Conservation (phyloP, 2,797 vertebrate genomes). For the Crotalus adamanteus region DNA sequence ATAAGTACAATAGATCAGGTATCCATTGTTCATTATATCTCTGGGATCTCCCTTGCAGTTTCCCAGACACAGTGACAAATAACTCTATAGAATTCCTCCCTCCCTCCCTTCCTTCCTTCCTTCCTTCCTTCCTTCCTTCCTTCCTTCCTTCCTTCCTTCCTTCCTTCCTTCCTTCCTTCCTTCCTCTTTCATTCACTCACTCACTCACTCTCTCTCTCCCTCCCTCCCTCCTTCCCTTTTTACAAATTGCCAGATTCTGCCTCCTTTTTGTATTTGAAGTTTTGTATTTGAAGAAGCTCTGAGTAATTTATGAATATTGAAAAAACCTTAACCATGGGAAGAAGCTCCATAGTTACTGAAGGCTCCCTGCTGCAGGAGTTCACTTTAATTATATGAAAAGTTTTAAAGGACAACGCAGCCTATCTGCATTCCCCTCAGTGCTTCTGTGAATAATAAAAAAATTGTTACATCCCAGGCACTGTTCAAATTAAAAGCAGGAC, state of each 20-base stretch:
- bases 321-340: background rate
- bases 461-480: slow-evolving; percentile 26
- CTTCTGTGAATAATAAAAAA: background rate
- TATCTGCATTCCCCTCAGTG: background rate
- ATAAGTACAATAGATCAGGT: no score
- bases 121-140: background rate
- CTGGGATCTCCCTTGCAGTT: background rate
- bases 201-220: no score
- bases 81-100: background rate
- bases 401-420: background rate
- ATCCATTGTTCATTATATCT: background rate
- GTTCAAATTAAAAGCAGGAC: slow-evolving; percentile 32
- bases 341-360: background rate
- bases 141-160: background rate
- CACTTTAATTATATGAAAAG: background rate
- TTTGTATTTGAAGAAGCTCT: background rate
- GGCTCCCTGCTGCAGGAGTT: background rate
- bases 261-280: background rate
- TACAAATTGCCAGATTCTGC: no score
- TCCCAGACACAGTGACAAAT: background rate
- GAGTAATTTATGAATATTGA: background rate
- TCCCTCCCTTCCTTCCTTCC: no score
- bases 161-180: no score
- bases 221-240: no score
- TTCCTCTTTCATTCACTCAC: rapidly evolving